A percentile compares a stretch with the other conserved stretches of the same genome.
These are phyloP conservation scores for Micromys minutus DNA, from an alignment of 2,113 vertebrate genomes.

Conservation along the genomic window DNA sequence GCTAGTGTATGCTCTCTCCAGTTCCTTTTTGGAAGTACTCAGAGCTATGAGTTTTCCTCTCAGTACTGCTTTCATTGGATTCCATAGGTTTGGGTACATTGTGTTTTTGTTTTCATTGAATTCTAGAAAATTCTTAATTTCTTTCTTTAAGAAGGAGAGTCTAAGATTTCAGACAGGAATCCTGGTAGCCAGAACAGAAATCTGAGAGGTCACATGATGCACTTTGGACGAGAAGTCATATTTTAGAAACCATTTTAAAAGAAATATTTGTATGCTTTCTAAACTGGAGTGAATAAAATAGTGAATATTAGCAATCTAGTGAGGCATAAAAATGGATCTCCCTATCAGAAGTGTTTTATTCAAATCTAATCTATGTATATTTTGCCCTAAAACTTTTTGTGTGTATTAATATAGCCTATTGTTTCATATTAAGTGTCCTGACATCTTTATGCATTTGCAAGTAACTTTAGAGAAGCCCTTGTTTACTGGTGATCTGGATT, in stretches of 20 bases:
- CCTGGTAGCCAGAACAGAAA: not conserved
- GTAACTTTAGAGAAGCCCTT: not conserved
- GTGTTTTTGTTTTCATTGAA: too few relatives aligned
- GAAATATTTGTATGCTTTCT: not conserved
- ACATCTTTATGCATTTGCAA: not conserved
- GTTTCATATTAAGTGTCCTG: not conserved
- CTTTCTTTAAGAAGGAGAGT: too few relatives aligned
- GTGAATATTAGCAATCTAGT: not conserved
- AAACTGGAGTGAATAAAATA: not conserved
- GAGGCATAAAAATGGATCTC: not conserved
- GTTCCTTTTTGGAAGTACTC: too few relatives aligned
- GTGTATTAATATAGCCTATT: not conserved
- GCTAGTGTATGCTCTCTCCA: too few relatives aligned
- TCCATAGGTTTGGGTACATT: too few relatives aligned
- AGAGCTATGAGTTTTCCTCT: too few relatives aligned
- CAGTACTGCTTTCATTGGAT: too few relatives aligned
- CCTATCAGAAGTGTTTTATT: not conserved
- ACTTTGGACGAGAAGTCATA: not conserved
- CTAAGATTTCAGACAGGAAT: not conserved
- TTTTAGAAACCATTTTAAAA: too few relatives aligned
- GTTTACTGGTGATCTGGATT: not conserved
- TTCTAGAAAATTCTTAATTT: too few relatives aligned
- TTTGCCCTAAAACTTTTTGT: not conserved
- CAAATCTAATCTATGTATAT: not conserved
- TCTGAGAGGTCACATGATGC: not conserved